Evolutionary conservation across 2,888 invertebrate genomes (phyloP), one percentile per base, ranked within the genome.

Genomic region (Melanargia galathea): DNA sequence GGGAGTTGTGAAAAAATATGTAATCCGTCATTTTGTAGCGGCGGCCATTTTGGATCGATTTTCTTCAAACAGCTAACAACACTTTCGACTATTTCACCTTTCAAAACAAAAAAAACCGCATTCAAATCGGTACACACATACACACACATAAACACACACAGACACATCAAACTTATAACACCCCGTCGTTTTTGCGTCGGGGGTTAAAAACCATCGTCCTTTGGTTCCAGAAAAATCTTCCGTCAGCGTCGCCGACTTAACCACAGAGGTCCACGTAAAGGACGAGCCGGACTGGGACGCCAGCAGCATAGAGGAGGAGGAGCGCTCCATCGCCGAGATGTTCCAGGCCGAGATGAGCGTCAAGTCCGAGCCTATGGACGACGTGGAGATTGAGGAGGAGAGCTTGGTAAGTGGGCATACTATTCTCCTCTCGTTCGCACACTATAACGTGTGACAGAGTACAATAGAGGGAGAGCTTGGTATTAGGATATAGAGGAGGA

Each of bases 401-500:
- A 87, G 88, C 63, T 77, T 92, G 81, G 92, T 92, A 63, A 78
- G 82, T 72, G 11, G 7, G 8, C 2, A 2, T 48, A 8, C 30
- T 30, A 6, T 18, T 35, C 7, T 6, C n/a, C 26, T 35, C 35
- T 35, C 13, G 13, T 3, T 35, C 13, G 13, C 35, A 35, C 35
- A 35, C 35, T 35, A 35, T 35, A 11, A 13, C 2, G 35, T 13
- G 13, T 13, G 18, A 40, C 7, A 2, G 16, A 16, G 8, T 0
- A 0, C 3, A 26, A 79, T 92, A 11, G 92, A 92, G 70, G 86
- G 87, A 16, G 92, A 92, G 66, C 92, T 92, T 0, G 95, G n/a
- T n/a, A 96, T 71, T 96, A 96, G 96, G 93, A 94, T 62, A 90
- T 92, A 18, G 92, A 92, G 43, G 92, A 93, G 63, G 93, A 94